Base-by-base conservation (phyloP, 2,888 invertebrate species). In the Ophraella communa region DNA sequence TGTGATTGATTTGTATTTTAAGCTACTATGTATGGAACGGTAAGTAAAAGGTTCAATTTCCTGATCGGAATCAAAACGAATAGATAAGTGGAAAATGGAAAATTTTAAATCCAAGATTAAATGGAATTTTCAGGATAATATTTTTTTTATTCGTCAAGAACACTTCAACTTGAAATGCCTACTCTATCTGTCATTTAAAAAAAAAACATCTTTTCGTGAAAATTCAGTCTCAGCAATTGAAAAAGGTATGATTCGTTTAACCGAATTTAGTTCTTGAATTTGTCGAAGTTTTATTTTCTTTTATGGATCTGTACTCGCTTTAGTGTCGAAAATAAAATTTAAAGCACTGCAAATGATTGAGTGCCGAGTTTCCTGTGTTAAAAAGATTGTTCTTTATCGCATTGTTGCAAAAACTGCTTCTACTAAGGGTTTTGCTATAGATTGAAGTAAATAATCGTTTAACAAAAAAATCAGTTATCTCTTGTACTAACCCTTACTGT, bases 61-160 rank as follows among this genome's bases (percentile, higher is more conserved):
- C 54, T 39, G 54, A 58, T 35, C 65, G 65, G 62, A 65, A 56
- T 62, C 58, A 52, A 58, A 56, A n/a, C 54, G 35, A 57, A 56
- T 58, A 51, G 57, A 44, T 45, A 52, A 56, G 53, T 30, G 39
- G 59, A 49, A 59, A 51, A 42, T 59, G 24, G 59, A 51, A 42
- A 51, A 58, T 51, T 24, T 58, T 35, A 39, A 58, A 59, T 51
- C 20, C 47, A 35, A 59, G 45, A 51, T 59, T 59, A 51, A 59
- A 59, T 23, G 27, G 59, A n/a, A 51, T 51, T 49, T 59, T 42
- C 18, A 21, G 59, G 51, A 14, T 35, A 59, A 49, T 49, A 24
- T 59, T 59, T 59, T 44, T 44, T 45, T 51, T 24, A 24, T 39
- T 51, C 23, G 58, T 49, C 59, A 51, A 33, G 51, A 59, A 23